Percentiles rank a stretch among this genome's conserved stretches.
Evolutionary conservation across 2,888 invertebrate species (phyloP).

Genomic region (Thecophora atra): DNA sequence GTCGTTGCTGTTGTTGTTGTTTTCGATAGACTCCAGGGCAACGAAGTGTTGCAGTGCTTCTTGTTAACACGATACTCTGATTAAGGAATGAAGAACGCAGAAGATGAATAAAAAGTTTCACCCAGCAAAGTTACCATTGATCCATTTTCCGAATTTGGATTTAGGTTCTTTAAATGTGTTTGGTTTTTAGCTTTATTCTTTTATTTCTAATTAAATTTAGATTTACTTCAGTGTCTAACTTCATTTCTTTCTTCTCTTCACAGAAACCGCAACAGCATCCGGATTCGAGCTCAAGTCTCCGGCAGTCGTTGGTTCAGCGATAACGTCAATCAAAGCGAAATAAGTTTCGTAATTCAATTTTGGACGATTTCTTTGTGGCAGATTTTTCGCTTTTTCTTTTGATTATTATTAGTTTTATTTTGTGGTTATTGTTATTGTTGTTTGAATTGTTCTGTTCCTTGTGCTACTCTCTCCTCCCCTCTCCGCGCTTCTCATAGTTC

Average conservation of each 20-base stretch:
- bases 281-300: background rate
- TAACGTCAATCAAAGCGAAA: constrained; percentile 29
- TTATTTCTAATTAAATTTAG: background rate
- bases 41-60: no score
- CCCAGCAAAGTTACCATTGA: no score
- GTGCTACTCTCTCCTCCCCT: background rate
- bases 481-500: background rate
- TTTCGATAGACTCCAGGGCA: no score
- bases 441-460: background rate
- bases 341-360: constrained; percentile 29
- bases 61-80: no score
- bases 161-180: no score
- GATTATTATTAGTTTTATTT: background rate
- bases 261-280: background rate
- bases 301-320: constrained; percentile 6
- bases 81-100: no score
- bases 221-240: background rate
- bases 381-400: background rate
- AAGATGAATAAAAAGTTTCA: no score
- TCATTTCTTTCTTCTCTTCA: background rate
- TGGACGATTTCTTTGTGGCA: constrained; percentile 17
- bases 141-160: no score
- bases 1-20: no score
- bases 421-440: background rate
- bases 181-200: no score